Percentiles rank a stretch among this genome's conserved stretches.
phyloP scores from a whole-genome alignment of 2,888 invertebrate genomes.

The Gymnocheta viridis region DNA sequence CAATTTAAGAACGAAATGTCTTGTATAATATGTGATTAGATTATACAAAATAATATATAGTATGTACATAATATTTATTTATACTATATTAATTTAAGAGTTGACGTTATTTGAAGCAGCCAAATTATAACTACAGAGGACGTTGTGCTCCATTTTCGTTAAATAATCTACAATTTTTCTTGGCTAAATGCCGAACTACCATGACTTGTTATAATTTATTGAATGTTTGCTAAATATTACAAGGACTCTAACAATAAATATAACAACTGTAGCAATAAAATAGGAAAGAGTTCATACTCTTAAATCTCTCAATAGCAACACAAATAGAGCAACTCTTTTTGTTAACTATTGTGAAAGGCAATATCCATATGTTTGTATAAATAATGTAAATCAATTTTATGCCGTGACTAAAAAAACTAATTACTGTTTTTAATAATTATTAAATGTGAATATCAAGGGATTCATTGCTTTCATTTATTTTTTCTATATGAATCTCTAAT shows the following conservation, averaged over 20 bases:
- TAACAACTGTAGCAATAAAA: neutral
- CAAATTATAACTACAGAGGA: neutral
- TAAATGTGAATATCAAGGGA: slow-evolving; percentile 21
- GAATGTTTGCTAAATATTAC: slow-evolving; percentile 1
- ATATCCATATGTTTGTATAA: neutral
- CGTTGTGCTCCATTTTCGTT: slow-evolving; percentile 1
- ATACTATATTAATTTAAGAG: neutral
- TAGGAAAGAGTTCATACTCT: too few species aligned
- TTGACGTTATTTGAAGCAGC: neutral
- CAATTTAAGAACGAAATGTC: slow-evolving; percentile 6
- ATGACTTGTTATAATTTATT: slow-evolving; percentile 39
- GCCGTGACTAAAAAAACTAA: slow-evolving; percentile 33
- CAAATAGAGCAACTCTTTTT: too few species aligned
- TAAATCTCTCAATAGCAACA: too few species aligned
- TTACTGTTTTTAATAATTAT: slow-evolving; percentile 12
- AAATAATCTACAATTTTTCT: slow-evolving; percentile 12
- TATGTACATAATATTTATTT: neutral
- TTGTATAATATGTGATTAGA: slow-evolving; percentile 12
- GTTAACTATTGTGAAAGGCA: too few species aligned
- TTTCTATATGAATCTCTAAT: neutral
- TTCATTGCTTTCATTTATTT: slow-evolving; percentile 3
- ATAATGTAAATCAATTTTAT: slow-evolving; percentile 11
- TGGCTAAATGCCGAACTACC: slow-evolving; percentile 60
- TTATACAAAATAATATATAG: neutral
- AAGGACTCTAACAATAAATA: slow-evolving; percentile 36